phyloP scores from a whole-genome alignment of 2,797 vertebrate species.

The Acrocephalus scirpaceus region DNA sequence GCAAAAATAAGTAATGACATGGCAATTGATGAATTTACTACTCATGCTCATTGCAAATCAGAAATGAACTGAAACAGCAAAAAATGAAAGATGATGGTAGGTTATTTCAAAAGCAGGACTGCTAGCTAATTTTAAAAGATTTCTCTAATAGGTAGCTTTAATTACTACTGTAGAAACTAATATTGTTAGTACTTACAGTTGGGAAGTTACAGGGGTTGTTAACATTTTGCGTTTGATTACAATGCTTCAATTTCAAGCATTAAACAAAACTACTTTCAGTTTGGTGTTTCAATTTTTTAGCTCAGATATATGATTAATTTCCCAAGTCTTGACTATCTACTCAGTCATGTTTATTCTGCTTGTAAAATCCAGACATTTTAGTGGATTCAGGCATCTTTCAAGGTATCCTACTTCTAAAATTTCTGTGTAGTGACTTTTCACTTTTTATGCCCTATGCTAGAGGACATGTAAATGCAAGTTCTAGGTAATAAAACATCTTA shows the following conservation, averaged over 20 bases:
- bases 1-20: background rate
- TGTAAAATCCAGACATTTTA: background rate
- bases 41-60: background rate
- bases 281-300: background rate
- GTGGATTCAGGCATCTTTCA: background rate
- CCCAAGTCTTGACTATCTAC: background rate
- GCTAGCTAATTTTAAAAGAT: background rate
- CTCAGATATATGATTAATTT: background rate
- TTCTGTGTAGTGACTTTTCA: background rate
- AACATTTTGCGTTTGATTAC: background rate
- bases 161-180: background rate
- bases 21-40: background rate
- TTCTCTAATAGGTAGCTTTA: background rate
- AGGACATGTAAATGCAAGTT: background rate
- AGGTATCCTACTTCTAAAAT: background rate
- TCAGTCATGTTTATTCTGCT: background rate
- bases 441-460: background rate
- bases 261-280: background rate
- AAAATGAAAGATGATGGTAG: background rate
- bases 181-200: background rate
- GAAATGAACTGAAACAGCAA: background rate
- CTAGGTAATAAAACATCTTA: background rate
- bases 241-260: background rate
- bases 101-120: background rate
- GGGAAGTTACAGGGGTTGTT: background rate